Conservation (phyloP, 2,113 vertebrate species). For the Callionymus lyra region DNA sequence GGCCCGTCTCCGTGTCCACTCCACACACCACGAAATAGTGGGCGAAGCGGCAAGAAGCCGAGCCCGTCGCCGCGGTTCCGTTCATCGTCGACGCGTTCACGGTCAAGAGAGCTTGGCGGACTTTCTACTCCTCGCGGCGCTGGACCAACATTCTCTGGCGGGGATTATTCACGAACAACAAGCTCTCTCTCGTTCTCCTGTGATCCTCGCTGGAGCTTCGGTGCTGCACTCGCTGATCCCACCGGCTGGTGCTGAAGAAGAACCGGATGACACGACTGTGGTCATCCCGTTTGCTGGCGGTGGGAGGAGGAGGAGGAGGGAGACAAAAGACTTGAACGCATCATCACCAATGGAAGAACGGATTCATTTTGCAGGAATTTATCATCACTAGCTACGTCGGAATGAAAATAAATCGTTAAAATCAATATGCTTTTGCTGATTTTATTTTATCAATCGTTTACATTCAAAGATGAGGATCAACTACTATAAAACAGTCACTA, state of each 20-base stretch:
- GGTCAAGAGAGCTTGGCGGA: constrained; percentile 18
- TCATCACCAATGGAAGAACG: constrained; percentile 7
- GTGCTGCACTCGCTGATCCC: constrained; percentile 3
- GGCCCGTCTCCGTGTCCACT: constrained; percentile 82
- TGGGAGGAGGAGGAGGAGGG: constrained; percentile 4
- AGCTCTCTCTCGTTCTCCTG: neutral
- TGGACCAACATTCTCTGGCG: constrained; percentile 25
- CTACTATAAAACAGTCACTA: no score
- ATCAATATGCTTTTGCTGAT: no score
- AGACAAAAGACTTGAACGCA: constrained; percentile 31
- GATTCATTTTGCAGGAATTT: neutral
- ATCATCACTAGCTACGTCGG: neutral
- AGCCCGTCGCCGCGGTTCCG: constrained; percentile 34
- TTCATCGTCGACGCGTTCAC: constrained; percentile 46
- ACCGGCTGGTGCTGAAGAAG: constrained; percentile 17
- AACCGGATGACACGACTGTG: constrained; percentile 24
- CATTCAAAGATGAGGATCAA: no score
- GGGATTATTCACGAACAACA: constrained; percentile 11
- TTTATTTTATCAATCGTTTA: no score
- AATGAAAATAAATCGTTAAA: neutral
- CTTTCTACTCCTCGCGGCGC: neutral
- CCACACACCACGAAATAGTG: constrained; percentile 89
- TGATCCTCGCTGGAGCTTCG: neutral
- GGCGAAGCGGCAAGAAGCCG: constrained; percentile 82
- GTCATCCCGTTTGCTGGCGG: constrained; percentile 24